Evolutionary conservation across 2,113 vertebrate species (phyloP), one percentile per base, ranked within the genome.

Genomic region (Rhizomys pruinosus): DNA sequence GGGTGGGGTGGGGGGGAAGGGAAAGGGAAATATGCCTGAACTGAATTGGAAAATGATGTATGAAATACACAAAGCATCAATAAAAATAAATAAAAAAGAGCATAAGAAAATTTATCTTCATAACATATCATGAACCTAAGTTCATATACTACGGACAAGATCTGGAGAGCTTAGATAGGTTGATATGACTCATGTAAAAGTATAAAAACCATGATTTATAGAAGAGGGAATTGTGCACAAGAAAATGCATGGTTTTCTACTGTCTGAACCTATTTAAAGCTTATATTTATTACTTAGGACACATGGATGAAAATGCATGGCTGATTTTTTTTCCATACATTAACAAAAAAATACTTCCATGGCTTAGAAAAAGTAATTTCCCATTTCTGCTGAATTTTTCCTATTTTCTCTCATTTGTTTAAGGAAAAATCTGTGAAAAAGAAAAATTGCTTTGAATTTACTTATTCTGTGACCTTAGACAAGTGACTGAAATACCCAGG

Each of bases 251-350:
- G 87, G 90, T 87, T 76, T 91, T 73, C 71, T 93, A 44, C 71
- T 90, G 89, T 82, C 89, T 76, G 72, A 61, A 80, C 29, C 86
- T 96, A 84, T 96, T 92, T 95, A 84, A 95, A 61, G 79, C 84
- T 94, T 96, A 94, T 84, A 93, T 95, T 94, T 97, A 96, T 95
- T 97, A 57, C 71, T 95, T 97, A 85, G 78, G 93, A 94, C 72
- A 93, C 55, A 78, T 47, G 32, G 32, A 87, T 88, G 32, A 39
- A 95, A 96, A 96, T 87, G 90, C 42, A 94, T 81, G 63, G 61
- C 76, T 71, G 57, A 79, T 94, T 96, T 95, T 97, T 92, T 97
- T 95, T 95, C 57, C n/a, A 96, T 19, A 90, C 55, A 93, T 39
- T 96, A 92, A 96, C 94, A 95, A 66, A 94, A 96, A 97, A 93